Conservation (phyloP, 2,888 invertebrate genomes). For the Drosophila vallismaia region DNA sequence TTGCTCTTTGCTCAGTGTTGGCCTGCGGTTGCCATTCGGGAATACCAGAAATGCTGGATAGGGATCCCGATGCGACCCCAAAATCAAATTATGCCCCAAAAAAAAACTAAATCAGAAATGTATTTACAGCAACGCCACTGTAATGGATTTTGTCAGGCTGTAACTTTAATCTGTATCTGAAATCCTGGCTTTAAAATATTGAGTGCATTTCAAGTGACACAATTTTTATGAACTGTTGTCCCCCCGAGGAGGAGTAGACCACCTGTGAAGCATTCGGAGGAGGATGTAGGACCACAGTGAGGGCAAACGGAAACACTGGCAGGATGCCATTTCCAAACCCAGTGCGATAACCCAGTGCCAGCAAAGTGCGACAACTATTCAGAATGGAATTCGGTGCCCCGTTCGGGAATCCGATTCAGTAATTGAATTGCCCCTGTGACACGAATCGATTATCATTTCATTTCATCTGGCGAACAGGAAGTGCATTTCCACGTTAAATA, state of each 20-base stretch:
- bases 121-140: neutral
- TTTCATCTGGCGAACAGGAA: constrained; percentile 47
- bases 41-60: constrained; percentile 12
- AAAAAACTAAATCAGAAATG: constrained; percentile 31
- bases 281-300: constrained; percentile 22
- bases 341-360: constrained; percentile 59
- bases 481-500: constrained; percentile 53
- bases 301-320: constrained; percentile 60
- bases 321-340: constrained; percentile 63
- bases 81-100: constrained; percentile 42
- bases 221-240: neutral
- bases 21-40: constrained; percentile 22
- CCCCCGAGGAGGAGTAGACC: constrained; percentile 37
- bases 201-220: neutral
- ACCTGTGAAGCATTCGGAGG: constrained; percentile 34
- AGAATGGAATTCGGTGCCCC: constrained; percentile 13
- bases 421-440: constrained; percentile 71
- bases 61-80: constrained; percentile 17
- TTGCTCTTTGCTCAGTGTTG: constrained; percentile 18
- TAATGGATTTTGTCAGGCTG: too few species aligned
- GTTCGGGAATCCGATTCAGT: constrained; percentile 32
- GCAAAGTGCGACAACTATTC: constrained; percentile 14
- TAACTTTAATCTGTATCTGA: too few species aligned
- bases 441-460: constrained; percentile 63
- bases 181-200: too few species aligned